Evolutionary conservation across 2,888 invertebrate species (phyloP).

Genomic region (Sinodicranocentrus sp.): DNA sequence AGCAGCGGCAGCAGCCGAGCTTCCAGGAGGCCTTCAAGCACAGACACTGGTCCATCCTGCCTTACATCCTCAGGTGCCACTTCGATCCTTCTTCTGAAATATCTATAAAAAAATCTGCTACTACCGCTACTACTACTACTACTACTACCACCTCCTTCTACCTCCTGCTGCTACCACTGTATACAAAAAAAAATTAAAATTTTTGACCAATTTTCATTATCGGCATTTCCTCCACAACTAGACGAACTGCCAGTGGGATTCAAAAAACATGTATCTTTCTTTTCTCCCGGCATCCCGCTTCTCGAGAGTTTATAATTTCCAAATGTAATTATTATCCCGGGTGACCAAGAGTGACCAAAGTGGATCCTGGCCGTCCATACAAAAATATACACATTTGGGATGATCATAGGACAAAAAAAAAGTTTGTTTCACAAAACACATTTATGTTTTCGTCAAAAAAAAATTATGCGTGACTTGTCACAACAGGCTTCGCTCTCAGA

Average conservation of each 20-base stretch:
- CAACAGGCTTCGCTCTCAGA: constrained; percentile 21
- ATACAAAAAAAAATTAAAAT: constrained; percentile 32
- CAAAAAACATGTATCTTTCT: background rate
- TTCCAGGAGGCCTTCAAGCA: constrained; percentile 91
- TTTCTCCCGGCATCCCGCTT: background rate
- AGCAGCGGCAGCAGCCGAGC: constrained; percentile 82
- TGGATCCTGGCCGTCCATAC: too few relatives aligned
- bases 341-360: too few relatives aligned
- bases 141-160: constrained; percentile 58
- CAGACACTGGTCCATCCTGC: constrained; percentile 96
- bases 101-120: constrained; percentile 35
- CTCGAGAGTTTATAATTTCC: background rate
- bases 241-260: background rate
- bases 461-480: background rate
- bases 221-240: constrained; percentile 23
- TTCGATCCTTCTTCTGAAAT: constrained; percentile 97
- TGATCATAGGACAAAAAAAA: background rate
- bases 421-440: too few relatives aligned
- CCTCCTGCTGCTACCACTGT: constrained; percentile 75
- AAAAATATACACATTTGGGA: background rate
- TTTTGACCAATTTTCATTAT: background rate
- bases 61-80: constrained; percentile 97
- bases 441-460: background rate
- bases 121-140: constrained; percentile 79
- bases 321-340: background rate